Conservation (phyloP, 2,113 vertebrate species). For the Hypomesus transpacificus region DNA sequence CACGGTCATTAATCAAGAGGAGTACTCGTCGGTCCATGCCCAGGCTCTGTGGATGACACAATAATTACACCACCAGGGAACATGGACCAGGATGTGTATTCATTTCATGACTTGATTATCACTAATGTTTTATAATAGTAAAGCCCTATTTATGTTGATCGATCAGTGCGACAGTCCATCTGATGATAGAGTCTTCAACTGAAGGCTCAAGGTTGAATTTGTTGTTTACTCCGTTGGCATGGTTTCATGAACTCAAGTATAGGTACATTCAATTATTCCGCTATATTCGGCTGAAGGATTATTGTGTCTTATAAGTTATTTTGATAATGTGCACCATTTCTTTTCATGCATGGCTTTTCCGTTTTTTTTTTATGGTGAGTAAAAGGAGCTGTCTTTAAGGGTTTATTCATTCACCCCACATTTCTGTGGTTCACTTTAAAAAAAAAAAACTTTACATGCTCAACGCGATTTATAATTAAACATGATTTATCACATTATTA, state of each 20-base stretch:
- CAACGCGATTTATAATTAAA: too few species aligned
- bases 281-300: background rate
- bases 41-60: constrained; percentile 36
- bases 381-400: too few species aligned
- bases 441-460: too few species aligned
- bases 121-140: background rate
- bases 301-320: too few species aligned
- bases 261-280: background rate
- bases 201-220: background rate
- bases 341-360: too few species aligned
- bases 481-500: too few species aligned
- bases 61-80: constrained; percentile 41
- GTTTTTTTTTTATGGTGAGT: too few species aligned
- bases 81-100: constrained; percentile 23
- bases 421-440: too few species aligned
- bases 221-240: background rate
- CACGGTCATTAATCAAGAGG: constrained; percentile 50
- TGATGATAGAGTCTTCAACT: background rate
- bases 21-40: constrained; percentile 26
- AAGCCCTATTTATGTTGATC: background rate
- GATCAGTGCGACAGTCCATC: background rate
- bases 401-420: too few species aligned
- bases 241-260: background rate
- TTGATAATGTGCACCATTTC: too few species aligned
- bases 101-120: constrained; percentile 20